phyloP scores from a whole-genome alignment of 1,140 invertebrate genomes.

The Venturia canescens region DNA sequence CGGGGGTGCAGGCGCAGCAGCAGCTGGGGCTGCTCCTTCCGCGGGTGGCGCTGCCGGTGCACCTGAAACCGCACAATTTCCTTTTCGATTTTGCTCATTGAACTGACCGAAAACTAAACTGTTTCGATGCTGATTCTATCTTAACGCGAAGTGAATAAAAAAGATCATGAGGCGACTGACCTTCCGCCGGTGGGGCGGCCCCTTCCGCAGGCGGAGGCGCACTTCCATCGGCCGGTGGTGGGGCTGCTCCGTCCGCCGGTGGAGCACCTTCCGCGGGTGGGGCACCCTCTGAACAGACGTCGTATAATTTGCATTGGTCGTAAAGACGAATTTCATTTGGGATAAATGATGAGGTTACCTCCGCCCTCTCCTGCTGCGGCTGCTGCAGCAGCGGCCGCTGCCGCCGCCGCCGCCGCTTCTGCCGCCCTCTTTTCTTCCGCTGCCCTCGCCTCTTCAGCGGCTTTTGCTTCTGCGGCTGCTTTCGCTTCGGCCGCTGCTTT shows the following conservation, averaged over 20 bases:
- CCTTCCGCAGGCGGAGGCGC: slow-evolving; percentile 62
- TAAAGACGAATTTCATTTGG: no score
- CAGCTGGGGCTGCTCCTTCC: no score
- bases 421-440: slow-evolving; percentile 57
- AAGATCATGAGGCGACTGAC: slow-evolving; percentile 33
- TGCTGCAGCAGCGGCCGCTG: slow-evolving; percentile 69
- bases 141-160: no score
- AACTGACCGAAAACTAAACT: no score
- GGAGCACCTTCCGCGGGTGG: slow-evolving; percentile 67
- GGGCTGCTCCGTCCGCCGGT: slow-evolving; percentile 71
- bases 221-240: no score
- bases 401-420: slow-evolving; percentile 64
- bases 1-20: no score
- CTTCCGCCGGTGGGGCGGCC: slow-evolving; percentile 68
- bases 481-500: slow-evolving; percentile 55
- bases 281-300: slow-evolving; percentile 54
- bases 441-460: slow-evolving; percentile 55
- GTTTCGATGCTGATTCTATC: no score
- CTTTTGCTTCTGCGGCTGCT: slow-evolving; percentile 55
- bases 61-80: no score
- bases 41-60: no score
- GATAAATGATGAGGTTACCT: no score
- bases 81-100: no score
- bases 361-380: slow-evolving; percentile 61
- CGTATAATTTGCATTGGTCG: no score